phyloP scores from a whole-genome alignment of 2,797 vertebrate species.

The Gymnothorax reevesii region DNA sequence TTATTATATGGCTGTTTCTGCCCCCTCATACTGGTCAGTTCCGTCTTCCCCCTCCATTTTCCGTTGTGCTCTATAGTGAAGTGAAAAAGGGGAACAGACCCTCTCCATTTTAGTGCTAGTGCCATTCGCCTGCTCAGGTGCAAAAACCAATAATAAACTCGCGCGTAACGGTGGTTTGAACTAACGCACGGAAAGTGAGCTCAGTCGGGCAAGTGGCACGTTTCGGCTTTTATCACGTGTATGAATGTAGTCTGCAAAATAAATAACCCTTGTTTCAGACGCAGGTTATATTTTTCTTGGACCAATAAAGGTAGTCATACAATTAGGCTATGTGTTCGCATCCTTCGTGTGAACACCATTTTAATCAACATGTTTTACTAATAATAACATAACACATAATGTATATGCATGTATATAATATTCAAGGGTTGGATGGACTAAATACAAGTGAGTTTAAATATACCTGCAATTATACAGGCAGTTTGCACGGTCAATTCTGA shows the following conservation, averaged over 20 bases:
- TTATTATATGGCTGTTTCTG: slow-evolving; percentile 73
- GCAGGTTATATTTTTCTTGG: background rate
- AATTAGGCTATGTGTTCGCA: background rate
- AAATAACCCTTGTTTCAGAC: background rate
- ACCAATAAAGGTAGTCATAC: background rate
- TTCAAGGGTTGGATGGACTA: background rate
- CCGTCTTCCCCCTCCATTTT: slow-evolving; percentile 86
- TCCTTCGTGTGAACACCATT: slow-evolving; percentile 7
- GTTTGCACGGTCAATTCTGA: slow-evolving; percentile 16
- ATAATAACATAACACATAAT: no score
- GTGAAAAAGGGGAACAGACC: slow-evolving; percentile 50
- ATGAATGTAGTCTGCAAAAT: background rate
- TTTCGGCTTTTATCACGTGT: background rate
- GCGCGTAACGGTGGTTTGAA: slow-evolving; percentile 1
- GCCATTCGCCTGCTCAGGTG: slow-evolving; percentile 33
- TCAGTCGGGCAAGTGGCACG: slow-evolving; percentile 2
- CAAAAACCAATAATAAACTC: slow-evolving; percentile 36
- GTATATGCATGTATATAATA: background rate
- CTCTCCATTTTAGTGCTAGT: slow-evolving; percentile 46
- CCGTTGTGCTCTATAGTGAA: slow-evolving; percentile 52
- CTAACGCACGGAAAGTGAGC: background rate
- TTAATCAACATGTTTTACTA: background rate
- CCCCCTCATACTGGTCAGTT: slow-evolving; percentile 78
- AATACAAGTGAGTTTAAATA: slow-evolving; percentile 26
- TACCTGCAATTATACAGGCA: slow-evolving; percentile 19